Evolutionary conservation across 2,888 invertebrate species (phyloP), one percentile per base, ranked within the genome.

Genomic region (Lepidonotus clava): DNA sequence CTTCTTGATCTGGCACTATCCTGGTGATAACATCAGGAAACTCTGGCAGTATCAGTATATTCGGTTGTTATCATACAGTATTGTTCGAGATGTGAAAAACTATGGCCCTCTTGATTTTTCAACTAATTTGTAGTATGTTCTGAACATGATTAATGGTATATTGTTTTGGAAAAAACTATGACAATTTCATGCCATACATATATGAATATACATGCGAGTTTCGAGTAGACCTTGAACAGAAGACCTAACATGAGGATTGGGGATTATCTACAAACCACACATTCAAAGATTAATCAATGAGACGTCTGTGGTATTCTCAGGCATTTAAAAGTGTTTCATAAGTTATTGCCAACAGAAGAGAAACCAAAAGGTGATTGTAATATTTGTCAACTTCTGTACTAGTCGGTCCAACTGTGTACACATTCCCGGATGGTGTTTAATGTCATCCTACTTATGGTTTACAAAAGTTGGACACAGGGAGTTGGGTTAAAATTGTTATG

Each of bases 161-260:
- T 46, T 18, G 8, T 46, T 11, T 46, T 46, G 46, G 18, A 46
- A 8, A 46, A 46, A 46, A 8, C 46, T 46, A 46, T 46, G 8
- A 46, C 46, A 8, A 46, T 11, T 11, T 8, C 8, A 46, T 8
- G 8, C 46, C 18, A 46, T 46, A 11, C 8, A 11, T 8, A 46
- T 46, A n/a, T n/a, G 46, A 46, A 11, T 46, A 11, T 46, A 46
- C 8, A 46, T 46, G 46, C 8, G 8, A 46, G 8, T 46, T 46
- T 46, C 5, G 28, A 24, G 61, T 61, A 61, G 61, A 61, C 61
- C 28, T 61, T 61, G 1, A 61, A 61, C 61, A 61, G 61, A 61
- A 61, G 61, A 61, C 61, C 61, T 11, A 61, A 61, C 61, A 61
- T 61, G 61, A 61, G 61, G 61, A 61, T 61, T 61, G 61, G 61